These are phyloP conservation scores for Malurus leucopterus DNA, from an alignment of 2,797 vertebrate genomes.

Conservation along the genomic window DNA sequence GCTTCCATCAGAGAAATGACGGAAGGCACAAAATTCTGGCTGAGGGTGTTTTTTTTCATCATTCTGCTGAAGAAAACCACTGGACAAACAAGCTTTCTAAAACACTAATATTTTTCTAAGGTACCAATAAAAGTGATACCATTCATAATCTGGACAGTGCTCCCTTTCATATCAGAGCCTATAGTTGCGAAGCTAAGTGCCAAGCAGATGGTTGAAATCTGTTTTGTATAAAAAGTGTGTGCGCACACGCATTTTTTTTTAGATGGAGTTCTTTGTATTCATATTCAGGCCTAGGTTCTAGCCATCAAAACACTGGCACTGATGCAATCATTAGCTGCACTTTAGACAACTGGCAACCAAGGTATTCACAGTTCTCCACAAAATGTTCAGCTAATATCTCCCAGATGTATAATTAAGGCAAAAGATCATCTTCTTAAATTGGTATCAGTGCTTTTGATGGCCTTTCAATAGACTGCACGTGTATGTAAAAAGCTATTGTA, in stretches of 20 bases:
- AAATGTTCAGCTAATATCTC: slow-evolving; percentile 74
- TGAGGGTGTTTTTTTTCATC: slow-evolving; percentile 46
- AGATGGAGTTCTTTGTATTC: slow-evolving; percentile 74
- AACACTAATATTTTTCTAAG: slow-evolving; percentile 65
- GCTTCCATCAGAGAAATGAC: neutral
- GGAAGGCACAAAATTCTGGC: slow-evolving; percentile 55
- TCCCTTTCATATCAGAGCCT: slow-evolving; percentile 74
- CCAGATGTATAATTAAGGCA: slow-evolving; percentile 76
- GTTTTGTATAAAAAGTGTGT: slow-evolving; percentile 74
- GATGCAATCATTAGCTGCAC: slow-evolving; percentile 70
- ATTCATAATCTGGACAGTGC: slow-evolving; percentile 76
- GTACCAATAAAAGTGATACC: slow-evolving; percentile 70
- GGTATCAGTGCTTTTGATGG: slow-evolving; percentile 62
- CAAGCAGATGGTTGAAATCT: slow-evolving; percentile 79
- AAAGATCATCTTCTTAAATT: slow-evolving; percentile 73
- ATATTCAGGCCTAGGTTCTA: slow-evolving; percentile 72
- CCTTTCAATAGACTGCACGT: slow-evolving; percentile 52
- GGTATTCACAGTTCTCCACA: slow-evolving; percentile 72
- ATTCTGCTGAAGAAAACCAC: slow-evolving; percentile 59
- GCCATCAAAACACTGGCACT: slow-evolving; percentile 76
- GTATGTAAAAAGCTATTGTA: slow-evolving; percentile 60
- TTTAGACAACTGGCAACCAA: slow-evolving; percentile 75
- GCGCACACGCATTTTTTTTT: slow-evolving; percentile 25
- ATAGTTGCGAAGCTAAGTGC: slow-evolving; percentile 68
- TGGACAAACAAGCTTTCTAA: slow-evolving; percentile 49